Evolutionary conservation across 2,888 invertebrate species (phyloP).

Genomic region (Polydrusus pterygomalis): DNA sequence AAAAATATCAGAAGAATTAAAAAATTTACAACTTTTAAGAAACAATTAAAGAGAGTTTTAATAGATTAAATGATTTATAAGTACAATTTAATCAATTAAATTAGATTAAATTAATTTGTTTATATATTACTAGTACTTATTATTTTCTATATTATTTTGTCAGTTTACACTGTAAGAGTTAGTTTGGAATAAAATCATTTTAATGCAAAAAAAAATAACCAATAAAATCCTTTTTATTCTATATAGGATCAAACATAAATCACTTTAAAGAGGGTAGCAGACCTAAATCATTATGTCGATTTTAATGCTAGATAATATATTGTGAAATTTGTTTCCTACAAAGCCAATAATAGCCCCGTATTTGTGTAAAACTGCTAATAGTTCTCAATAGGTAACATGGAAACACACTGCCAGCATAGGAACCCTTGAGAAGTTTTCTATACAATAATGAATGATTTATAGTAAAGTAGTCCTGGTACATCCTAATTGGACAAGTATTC

Average conservation of each 20-base stretch:
- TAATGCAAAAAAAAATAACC: no score
- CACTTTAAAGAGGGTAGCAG: conserved; percentile 22
- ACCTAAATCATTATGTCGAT: conserved; percentile 37
- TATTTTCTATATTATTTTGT: no score
- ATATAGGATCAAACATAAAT: conserved; percentile 11
- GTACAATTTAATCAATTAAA: no score
- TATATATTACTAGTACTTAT: no score
- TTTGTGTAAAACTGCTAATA: conserved; percentile 42
- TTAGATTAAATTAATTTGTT: no score
- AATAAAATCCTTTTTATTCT: conserved; percentile 3
- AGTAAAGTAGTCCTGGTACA: not conserved
- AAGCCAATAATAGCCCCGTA: conserved; percentile 43
- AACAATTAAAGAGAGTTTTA: no score
- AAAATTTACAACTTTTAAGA: no score
- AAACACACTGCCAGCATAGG: conserved; percentile 21
- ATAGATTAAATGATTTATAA: no score
- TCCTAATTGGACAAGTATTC: conserved; percentile 16
- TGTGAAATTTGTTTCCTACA: conserved; percentile 37
- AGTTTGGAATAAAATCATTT: no score
- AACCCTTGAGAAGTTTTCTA: conserved; percentile 38
- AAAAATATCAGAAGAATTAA: no score
- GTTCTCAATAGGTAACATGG: conserved; percentile 34
- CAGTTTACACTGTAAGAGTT: no score
- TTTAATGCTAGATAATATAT: conserved; percentile 42
- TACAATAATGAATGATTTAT: conserved; percentile 28